Conservation (phyloP, 1,140 invertebrate species). For the Carposina sasakii region DNA sequence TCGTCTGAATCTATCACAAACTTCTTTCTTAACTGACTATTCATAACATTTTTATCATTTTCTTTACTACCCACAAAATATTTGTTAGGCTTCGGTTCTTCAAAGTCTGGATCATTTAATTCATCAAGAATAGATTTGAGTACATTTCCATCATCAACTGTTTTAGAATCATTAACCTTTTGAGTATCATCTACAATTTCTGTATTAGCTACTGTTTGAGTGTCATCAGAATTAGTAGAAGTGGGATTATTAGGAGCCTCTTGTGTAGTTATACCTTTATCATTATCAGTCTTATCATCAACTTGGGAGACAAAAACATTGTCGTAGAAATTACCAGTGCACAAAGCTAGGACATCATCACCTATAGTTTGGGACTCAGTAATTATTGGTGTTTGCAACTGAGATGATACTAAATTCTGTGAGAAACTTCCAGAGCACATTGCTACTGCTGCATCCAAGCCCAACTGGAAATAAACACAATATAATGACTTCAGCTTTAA, state of each 20-base stretch:
- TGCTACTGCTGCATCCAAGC: slow-evolving; percentile 34
- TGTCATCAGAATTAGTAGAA: slow-evolving; percentile 5
- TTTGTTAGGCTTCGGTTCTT: slow-evolving; percentile 42
- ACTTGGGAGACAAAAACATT: slow-evolving; percentile 49
- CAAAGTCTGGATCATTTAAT: slow-evolving; percentile 45
- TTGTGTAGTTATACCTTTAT: background rate
- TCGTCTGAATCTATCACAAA: slow-evolving; percentile 69
- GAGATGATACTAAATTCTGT: slow-evolving; percentile 29
- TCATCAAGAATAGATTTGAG: slow-evolving; percentile 57
- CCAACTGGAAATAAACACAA: too few species aligned
- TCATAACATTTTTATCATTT: slow-evolving; percentile 11
- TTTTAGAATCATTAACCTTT: slow-evolving; percentile 21
- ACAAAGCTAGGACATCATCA: slow-evolving; percentile 48
- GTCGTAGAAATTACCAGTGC: slow-evolving; percentile 62
- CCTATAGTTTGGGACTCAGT: slow-evolving; percentile 46
- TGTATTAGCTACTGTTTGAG: background rate
- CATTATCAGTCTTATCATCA: slow-evolving; percentile 9
- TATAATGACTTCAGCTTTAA: too few species aligned
- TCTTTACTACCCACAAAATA: slow-evolving; percentile 36
- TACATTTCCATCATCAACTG: slow-evolving; percentile 15
- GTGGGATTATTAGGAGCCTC: background rate
- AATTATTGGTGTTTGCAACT: slow-evolving; percentile 1
- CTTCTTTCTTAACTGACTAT: slow-evolving; percentile 43
- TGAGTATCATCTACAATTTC: slow-evolving; percentile 5
- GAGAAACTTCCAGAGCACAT: slow-evolving; percentile 34